These are phyloP conservation scores for Ectemnius cavifrons DNA, from an alignment of 2,888 invertebrate species.

Conservation along the genomic window DNA sequence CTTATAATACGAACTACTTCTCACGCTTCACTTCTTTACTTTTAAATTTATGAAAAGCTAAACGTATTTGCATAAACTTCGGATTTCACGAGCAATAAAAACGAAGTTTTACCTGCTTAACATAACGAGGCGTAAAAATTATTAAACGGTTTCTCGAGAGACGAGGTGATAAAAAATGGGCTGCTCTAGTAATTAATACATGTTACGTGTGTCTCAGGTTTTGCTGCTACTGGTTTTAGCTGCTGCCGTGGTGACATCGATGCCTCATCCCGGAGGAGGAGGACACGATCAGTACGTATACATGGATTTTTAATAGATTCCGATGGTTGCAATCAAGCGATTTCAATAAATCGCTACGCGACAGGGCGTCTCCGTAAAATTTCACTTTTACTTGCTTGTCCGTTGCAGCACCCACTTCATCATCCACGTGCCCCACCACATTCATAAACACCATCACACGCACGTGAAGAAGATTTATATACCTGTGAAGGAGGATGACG, in stretches of 20 bases:
- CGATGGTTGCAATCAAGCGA: background rate
- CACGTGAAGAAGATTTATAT: conserved; percentile 71
- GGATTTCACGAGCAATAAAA: too few species aligned
- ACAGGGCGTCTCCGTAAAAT: background rate
- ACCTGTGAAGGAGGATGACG: conserved; percentile 60
- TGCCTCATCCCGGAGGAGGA: conserved; percentile 52
- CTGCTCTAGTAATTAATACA: too few species aligned
- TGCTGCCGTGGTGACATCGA: conserved; percentile 46
- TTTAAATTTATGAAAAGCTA: too few species aligned
- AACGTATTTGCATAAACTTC: too few species aligned
- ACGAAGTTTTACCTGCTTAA: too few species aligned
- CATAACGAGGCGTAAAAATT: too few species aligned
- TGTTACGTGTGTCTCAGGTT: conserved; percentile 37
- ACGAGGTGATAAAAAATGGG: too few species aligned
- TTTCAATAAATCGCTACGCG: background rate
- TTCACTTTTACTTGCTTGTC: conserved; percentile 18
- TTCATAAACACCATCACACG: conserved; percentile 71
- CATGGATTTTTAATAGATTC: conserved; percentile 7
- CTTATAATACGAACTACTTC: too few species aligned
- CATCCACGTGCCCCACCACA: conserved; percentile 70
- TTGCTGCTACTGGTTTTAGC: conserved; percentile 52
- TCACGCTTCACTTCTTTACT: too few species aligned
- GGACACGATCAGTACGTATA: conserved; percentile 62
- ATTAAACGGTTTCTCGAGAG: too few species aligned
- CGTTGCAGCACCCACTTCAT: conserved; percentile 70